A percentile compares a stretch with the other conserved stretches of the same genome.
These are phyloP conservation scores for Lithophane ornitopus DNA, from an alignment of 2,888 invertebrate species.

Conservation along the genomic window DNA sequence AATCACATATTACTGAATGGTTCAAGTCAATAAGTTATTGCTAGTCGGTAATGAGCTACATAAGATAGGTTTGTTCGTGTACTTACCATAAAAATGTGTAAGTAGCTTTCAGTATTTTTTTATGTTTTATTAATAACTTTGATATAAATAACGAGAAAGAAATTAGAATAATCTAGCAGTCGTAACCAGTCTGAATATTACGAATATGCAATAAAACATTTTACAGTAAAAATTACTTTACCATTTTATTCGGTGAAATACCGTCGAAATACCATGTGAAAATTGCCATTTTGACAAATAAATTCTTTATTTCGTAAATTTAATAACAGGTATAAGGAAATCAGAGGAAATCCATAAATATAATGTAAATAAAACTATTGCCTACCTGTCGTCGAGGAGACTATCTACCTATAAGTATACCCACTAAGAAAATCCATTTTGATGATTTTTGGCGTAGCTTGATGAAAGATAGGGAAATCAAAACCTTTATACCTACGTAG, in stretches of 20 bases:
- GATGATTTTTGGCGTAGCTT: background rate
- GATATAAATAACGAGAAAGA: background rate
- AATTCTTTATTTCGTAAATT: background rate
- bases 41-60: background rate
- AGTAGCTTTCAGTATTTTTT: background rate
- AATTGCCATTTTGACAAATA: background rate
- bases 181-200: background rate
- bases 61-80: background rate
- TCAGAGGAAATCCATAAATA: background rate
- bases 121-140: background rate
- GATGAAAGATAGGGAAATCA: slow-evolving; percentile 11
- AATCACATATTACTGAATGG: background rate
- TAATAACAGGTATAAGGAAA: background rate
- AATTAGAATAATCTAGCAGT: background rate
- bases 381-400: background rate
- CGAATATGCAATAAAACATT: background rate
- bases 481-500: slow-evolving; percentile 8
- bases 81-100: background rate
- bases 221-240: background rate
- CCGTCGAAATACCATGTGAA: background rate
- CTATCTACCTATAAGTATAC: too few relatives aligned
- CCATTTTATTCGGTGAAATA: background rate
- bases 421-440: background rate
- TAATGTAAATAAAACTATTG: background rate
- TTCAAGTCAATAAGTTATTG: background rate